Evolutionary conservation across 2,113 vertebrate genomes (phyloP).

Genomic region (Galbula dea): DNA sequence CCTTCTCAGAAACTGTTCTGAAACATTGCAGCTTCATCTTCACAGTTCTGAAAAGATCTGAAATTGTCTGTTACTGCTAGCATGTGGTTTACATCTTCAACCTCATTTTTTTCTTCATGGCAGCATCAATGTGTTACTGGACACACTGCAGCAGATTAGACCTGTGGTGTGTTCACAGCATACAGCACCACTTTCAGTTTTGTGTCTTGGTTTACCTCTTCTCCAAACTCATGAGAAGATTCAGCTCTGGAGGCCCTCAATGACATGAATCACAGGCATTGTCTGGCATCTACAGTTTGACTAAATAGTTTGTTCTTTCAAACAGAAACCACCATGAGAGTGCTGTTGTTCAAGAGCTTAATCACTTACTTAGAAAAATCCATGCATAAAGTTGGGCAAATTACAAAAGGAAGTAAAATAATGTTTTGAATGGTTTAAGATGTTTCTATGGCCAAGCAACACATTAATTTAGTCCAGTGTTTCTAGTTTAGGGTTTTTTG

Average conservation of each 20-base stretch:
- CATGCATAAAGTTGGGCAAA: neutral
- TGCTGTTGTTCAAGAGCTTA: neutral
- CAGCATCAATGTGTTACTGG: neutral
- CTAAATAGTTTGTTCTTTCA: neutral
- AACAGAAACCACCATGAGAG: neutral
- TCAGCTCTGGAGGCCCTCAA: neutral
- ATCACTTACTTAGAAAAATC: neutral
- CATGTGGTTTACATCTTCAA: neutral
- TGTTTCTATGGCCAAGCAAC: neutral
- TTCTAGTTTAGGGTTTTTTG: no score
- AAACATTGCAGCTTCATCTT: neutral
- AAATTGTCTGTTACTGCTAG: neutral
- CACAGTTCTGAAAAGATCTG: neutral
- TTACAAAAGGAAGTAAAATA: neutral
- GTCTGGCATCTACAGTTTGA: neutral
- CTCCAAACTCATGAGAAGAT: neutral
- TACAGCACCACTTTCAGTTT: neutral
- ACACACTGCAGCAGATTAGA: neutral
- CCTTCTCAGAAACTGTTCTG: constrained; percentile 26
- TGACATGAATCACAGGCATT: neutral
- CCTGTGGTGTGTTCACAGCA: neutral
- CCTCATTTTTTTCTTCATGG: neutral
- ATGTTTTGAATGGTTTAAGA: neutral
- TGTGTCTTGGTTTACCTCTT: neutral
- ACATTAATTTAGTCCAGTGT: neutral